Base-by-base conservation (phyloP, 2,888 invertebrate species). In the Bursaphelenchus okinawaensis region DNA sequence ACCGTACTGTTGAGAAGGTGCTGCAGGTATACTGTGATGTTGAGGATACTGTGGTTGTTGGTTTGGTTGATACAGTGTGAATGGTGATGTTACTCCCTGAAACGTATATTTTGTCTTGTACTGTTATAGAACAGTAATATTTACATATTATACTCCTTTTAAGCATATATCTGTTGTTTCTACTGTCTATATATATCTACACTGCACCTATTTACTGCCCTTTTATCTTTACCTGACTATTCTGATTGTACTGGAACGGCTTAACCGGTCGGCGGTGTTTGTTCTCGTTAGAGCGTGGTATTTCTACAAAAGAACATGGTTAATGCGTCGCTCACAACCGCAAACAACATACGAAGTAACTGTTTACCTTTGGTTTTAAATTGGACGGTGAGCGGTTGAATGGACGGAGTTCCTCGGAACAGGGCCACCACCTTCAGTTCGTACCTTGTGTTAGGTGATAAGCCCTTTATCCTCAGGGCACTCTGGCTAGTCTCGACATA, bases 401-500 rank as follows among this genome's bases (percentile, higher is more conserved):
- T 63, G 19, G 77, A 78, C 7, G 74, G 70, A 7, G 77, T 70
- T 7, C 71, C 74, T 19, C 66, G 63, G 66, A 65, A 78, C 3
- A 73, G 64, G 2, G 74, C 70, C 56, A 67, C 57, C n/a, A 75
- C 68, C 57, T 54, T 24, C 23, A 77, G 62, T 9, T 69, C 67
- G 63, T 80, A 79, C 20, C 66, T 65, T 3, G 76, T 76, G 31
- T 70, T 69, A 1, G 77, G 71, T 50, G 76, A 75, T 22, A 79
- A 70, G 16, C 75, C 73, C 12, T 75, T 68, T 12, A 79, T 60
- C 24, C 73, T 62, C 12, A 79, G 72, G 12, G 75, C 67, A 1
- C 71, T 72, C 9, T 75, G 71, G 54, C 75, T 74, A n/a, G 79
- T 78, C 64, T 79, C 79, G 27, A 79, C 70, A 56, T 71, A 70